Conservation (phyloP, 2,113 vertebrate genomes). For the Marmota monax region DNA sequence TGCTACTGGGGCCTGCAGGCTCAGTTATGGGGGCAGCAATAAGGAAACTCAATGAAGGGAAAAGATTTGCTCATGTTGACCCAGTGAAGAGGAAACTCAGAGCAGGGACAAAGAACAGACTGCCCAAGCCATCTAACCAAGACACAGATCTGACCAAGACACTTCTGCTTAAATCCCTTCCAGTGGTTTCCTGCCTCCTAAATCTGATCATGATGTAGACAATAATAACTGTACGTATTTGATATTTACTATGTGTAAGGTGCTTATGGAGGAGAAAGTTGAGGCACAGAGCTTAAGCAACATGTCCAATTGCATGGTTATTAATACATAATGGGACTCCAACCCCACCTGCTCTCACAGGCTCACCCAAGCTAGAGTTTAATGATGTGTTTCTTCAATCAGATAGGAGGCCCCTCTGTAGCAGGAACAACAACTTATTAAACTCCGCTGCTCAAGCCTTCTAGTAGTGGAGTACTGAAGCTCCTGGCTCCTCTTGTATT, state of each 20-base stretch:
- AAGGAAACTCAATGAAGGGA: background rate
- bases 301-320: background rate
- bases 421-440: background rate
- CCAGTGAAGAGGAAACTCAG: background rate
- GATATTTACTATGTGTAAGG: background rate
- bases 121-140: background rate
- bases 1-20: background rate
- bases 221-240: background rate
- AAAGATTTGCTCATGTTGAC: background rate
- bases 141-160: background rate
- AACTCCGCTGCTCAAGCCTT: background rate
- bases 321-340: background rate
- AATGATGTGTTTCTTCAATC: background rate
- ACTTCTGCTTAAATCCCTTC: background rate
- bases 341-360: background rate
- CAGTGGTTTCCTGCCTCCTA: background rate
- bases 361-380: background rate
- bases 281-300: slow-evolving; percentile 18
- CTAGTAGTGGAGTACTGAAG: background rate
- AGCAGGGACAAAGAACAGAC: background rate
- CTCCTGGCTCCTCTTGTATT: background rate
- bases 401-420: background rate
- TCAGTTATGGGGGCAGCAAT: background rate
- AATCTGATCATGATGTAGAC: background rate
- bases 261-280: slow-evolving; percentile 33